Percentiles rank a stretch among this genome's conserved stretches.
Evolutionary conservation across 2,797 vertebrate species (phyloP).

Genomic region (Dallia pectoralis): DNA sequence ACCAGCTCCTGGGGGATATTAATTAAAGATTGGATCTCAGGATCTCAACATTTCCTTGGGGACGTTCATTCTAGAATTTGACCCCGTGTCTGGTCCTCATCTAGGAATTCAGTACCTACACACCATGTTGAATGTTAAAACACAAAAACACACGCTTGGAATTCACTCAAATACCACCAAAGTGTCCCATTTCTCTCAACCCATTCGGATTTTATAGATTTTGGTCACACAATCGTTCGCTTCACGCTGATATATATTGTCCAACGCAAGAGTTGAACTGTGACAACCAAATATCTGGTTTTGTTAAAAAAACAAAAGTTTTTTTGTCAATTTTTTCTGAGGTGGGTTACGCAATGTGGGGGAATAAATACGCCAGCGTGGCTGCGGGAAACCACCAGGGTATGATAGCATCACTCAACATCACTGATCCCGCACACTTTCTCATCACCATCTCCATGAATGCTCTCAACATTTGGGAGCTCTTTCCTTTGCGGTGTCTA

Average conservation of each 20-base stretch:
- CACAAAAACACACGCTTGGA: not conserved
- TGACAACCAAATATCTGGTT: not conserved
- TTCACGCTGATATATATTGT: not conserved
- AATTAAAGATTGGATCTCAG: not conserved
- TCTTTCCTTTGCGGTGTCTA: constrained; percentile 64
- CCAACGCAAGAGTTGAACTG: not conserved
- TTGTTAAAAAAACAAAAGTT: not conserved
- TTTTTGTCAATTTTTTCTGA: not conserved
- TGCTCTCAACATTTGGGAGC: constrained; percentile 42
- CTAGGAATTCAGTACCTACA: not conserved
- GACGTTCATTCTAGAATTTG: not conserved
- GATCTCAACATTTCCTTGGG: constrained; percentile 1
- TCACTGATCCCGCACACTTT: constrained; percentile 11
- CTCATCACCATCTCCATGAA: not conserved
- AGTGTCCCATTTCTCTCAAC: not conserved
- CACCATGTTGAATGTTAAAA: constrained; percentile 1
- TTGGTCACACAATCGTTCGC: not conserved
- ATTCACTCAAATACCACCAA: not conserved
- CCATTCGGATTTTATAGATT: not conserved
- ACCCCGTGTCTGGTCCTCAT: constrained; percentile 1
- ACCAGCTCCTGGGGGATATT: not conserved
- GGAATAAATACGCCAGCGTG: not conserved
- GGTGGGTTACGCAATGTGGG: not conserved
- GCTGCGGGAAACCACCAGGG: constrained; percentile 12
- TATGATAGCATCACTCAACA: constrained; percentile 7